Conservation (phyloP, 1,140 invertebrate species). For the Drosophila mauritiana region DNA sequence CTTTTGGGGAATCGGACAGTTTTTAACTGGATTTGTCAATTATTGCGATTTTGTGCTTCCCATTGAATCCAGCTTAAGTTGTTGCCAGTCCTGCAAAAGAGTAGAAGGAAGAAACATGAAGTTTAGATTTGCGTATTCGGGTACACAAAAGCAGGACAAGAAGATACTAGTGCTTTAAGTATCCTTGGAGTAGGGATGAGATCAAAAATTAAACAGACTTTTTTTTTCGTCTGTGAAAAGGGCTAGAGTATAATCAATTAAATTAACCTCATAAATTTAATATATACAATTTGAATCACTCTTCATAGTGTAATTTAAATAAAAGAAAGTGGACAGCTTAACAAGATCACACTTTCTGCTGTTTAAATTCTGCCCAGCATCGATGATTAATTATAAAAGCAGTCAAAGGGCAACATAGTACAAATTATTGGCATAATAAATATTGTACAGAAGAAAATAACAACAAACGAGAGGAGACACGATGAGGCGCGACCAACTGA, state of each 20-base stretch:
- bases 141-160: background rate
- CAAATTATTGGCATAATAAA: conserved; percentile 74
- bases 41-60: conserved; percentile 49
- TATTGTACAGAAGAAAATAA: conserved; percentile 60
- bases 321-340: conserved; percentile 5
- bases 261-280: background rate
- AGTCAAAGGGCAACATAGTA: conserved; percentile 30
- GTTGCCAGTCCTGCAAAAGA: conserved; percentile 23
- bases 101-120: conserved; percentile 1
- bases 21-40: conserved; percentile 47
- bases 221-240: background rate
- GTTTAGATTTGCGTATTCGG: conserved; percentile 25
- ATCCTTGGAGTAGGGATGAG: no score
- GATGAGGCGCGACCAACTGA: conserved; percentile 51
- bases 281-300: no score
- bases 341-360: conserved; percentile 11
- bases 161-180: background rate
- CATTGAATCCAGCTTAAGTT: conserved; percentile 31
- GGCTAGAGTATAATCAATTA: background rate
- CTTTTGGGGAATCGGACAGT: conserved; percentile 9
- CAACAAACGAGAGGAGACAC: conserved; percentile 46
- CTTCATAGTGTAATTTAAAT: background rate
- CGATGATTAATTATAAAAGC: conserved; percentile 43
- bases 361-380: conserved; percentile 3
- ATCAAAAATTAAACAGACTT: background rate